Base-by-base conservation (phyloP, 2,113 vertebrate species). In the Lates calcarifer region DNA sequence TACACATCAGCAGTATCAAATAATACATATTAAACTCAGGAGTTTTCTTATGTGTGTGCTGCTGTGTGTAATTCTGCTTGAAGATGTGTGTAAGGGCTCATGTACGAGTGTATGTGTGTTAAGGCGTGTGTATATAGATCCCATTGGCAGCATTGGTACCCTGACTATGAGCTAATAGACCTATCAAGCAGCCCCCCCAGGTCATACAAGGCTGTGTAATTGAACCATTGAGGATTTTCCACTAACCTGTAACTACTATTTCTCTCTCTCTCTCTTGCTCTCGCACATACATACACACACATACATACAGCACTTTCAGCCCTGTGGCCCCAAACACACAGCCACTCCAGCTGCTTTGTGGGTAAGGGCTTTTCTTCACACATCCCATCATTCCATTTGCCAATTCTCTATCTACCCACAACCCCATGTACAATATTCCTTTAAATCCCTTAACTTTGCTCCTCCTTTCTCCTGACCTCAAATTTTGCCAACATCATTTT, bases 141-240 rank as follows among this genome's bases (percentile, higher is more conserved):
- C 77, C 76, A 79, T 9, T 89, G 86, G 82, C 76, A 74, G 75
- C 69, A 56, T 61, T 81, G 77, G 65, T 83, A 88, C 73, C 68
- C 66, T 85, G 78, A 81, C 85, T 78, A 72, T 86, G 90, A 93
- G 88, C 83, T 90, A 93, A 91, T 89, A 93, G 87, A 91, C 82
- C 86, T 83, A 90, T 93, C 89, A 86, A 77, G 65, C 62, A 56
- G 61, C 87, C 77, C 86, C 85, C 68, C 17, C 65, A 87, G 90
- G 91, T 84, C 77, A 88, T 77, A 90, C 83, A 86, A 68, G 73
- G 10, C 69, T 83, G 64, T 85, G 69, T 94, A 94, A 93, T 93
- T 90, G 90, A 90, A 86, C 90, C 85, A 86, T 56, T 77, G 87
- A 93, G 91, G 74, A 79, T 85, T 88, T 90, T 53, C 61, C 65